Percentiles rank a stretch among this genome's conserved stretches.
Conservation (phyloP, 1,140 invertebrate genomes). For the Apis cerana region DNA sequence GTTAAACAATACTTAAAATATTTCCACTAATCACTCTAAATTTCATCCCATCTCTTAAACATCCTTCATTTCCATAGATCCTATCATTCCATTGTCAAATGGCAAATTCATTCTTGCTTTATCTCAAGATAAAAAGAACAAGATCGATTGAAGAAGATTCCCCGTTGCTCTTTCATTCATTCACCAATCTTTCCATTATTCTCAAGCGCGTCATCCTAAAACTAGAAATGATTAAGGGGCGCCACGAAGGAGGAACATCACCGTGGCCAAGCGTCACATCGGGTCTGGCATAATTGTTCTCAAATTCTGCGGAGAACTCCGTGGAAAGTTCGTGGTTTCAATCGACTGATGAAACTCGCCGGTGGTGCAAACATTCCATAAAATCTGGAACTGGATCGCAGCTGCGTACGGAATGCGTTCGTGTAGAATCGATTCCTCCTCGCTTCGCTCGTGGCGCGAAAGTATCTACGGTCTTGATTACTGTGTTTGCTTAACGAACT, state of each 20-base stretch:
- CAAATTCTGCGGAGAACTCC: not conserved
- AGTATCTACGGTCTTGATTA: conserved; percentile 53
- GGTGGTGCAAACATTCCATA: conserved; percentile 8
- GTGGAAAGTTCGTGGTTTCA: conserved; percentile 1
- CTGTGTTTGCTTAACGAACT: conserved; percentile 60
- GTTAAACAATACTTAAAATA: too few relatives aligned
- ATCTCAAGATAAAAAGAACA: not conserved
- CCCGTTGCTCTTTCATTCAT: not conserved
- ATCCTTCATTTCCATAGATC: not conserved
- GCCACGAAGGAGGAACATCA: not conserved
- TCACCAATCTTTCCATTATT: not conserved
- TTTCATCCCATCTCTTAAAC: not conserved
- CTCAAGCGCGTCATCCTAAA: not conserved
- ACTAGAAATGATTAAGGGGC: not conserved
- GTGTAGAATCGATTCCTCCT: conserved; percentile 12
- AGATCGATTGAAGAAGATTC: not conserved
- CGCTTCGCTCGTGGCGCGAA: not conserved
- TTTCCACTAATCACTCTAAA: not conserved
- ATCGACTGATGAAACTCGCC: not conserved
- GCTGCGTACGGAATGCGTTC: conserved; percentile 7
- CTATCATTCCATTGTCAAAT: not conserved
- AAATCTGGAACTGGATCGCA: conserved; percentile 35
- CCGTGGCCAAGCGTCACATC: not conserved
- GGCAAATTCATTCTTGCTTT: not conserved
- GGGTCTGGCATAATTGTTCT: conserved; percentile 12